Base-by-base conservation (phyloP, 2,113 vertebrate genomes). In the Ondatra zibethicus region DNA sequence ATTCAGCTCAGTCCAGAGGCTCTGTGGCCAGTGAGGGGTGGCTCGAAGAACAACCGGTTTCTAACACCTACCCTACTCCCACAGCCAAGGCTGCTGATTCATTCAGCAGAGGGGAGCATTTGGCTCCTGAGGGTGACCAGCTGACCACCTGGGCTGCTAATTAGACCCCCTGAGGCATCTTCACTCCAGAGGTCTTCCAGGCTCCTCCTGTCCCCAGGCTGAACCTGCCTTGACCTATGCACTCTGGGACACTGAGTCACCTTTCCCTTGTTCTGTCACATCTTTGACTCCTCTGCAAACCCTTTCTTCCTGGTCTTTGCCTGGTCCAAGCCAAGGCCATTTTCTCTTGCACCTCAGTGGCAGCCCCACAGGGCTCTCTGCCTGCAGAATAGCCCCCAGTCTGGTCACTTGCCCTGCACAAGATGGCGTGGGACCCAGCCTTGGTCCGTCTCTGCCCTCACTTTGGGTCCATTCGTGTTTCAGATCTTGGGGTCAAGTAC, bases 371-470 rank as follows among this genome's bases (percentile, higher is more conserved):
- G 77, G 77, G 7, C 50, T 33, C 25, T 27, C 27, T 31, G 76
- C 76, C 58, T 61, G 36, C 31, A n/a, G 68, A n/a, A 5, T 3
- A 19, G 5, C 70, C 21, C 17, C 9, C 16, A 36, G n/a, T n/a
- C n/a, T n/a, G n/a, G 33, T 61, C 80, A 25, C n/a, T 13, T 1
- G 5, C 55, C 70, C 90, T 58, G 63, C 1, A 8, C 27, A 3
- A 0, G 7, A 17, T 52, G 7, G 8, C 65, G 39, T 4, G 27
- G 29, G 52, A 42, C 80, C 21, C 33, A 58, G 45, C 45, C 23
- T 3, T 1, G 17, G 10, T 29, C 80, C 3, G 0, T 3, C n/a
- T 25, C 12, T 7, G 8, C 19, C 42, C 42, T 52, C 8, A 52
- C 33, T 8, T 39, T 47, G 14, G 73, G 31, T 1, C 39, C 42